Percentiles rank a stretch among this genome's conserved stretches.
Conservation (phyloP, 1,140 invertebrate species). For the Brachionus koreanus region DNA sequence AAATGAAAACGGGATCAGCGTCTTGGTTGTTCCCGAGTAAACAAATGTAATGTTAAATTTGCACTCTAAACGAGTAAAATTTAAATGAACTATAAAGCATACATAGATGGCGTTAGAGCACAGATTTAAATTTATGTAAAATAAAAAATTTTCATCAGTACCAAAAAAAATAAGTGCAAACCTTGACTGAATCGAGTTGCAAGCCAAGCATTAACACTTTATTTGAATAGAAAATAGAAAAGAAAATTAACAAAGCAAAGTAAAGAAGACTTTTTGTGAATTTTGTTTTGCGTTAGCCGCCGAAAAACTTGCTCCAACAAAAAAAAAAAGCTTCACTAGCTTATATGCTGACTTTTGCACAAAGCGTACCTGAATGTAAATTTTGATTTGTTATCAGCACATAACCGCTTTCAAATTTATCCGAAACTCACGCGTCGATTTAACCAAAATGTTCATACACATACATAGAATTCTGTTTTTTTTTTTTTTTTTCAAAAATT, state of each 20-base stretch:
- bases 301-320: not conserved
- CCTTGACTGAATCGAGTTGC: constrained; percentile 36
- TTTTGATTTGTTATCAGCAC: not conserved
- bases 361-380: constrained; percentile 23
- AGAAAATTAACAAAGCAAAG: not conserved
- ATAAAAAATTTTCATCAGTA: constrained; percentile 26
- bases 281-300: not conserved
- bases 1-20: too few species aligned
- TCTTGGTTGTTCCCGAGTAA: too few species aligned
- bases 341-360: not conserved
- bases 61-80: too few species aligned
- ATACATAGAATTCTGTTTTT: not conserved
- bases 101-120: too few species aligned
- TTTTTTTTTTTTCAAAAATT: not conserved
- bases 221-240: constrained; percentile 20
- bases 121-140: not conserved
- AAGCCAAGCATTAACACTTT: not conserved
- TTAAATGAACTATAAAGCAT: too few species aligned
- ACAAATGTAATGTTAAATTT: too few species aligned
- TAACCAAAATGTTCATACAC: not conserved
- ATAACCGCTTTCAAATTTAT: not conserved
- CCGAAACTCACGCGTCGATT: constrained; percentile 20
- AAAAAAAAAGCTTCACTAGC: not conserved
- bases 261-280: not conserved
- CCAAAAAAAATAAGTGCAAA: constrained; percentile 25